These are phyloP conservation scores for Choloepus hoffmanni DNA, from an alignment of 2,113 vertebrate genomes.

Conservation along the genomic window DNA sequence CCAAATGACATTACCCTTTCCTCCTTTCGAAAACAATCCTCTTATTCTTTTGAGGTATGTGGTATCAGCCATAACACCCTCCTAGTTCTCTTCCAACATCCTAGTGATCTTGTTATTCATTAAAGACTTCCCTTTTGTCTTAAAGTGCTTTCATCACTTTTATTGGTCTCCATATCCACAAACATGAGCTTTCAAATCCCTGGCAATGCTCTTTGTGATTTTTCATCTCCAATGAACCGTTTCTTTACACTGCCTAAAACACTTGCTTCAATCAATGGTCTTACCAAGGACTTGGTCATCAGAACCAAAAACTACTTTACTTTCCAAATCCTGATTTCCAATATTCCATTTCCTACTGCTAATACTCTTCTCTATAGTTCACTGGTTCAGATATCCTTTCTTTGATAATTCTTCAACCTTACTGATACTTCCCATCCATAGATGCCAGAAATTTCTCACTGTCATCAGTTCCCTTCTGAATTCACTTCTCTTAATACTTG, in stretches of 20 bases:
- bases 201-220: background rate
- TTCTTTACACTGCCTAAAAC: background rate
- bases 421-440: background rate
- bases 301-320: background rate
- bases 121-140: background rate
- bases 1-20: background rate
- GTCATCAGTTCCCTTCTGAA: background rate
- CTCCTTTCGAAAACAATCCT: background rate
- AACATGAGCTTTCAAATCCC: background rate
- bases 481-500: background rate
- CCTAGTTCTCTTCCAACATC: background rate
- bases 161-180: background rate
- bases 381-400: background rate
- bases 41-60: background rate
- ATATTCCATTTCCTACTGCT: background rate
- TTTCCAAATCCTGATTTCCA: background rate
- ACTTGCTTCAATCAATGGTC: background rate
- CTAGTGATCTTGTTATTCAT: background rate
- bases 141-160: background rate
- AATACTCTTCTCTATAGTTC: background rate
- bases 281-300: background rate
- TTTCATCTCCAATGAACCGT: background rate
- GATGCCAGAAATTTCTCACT: background rate
- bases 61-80: background rate
- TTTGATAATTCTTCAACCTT: background rate